These are phyloP conservation scores for Euplagia quadripunctaria DNA, from an alignment of 2,888 invertebrate species.

Conservation along the genomic window DNA sequence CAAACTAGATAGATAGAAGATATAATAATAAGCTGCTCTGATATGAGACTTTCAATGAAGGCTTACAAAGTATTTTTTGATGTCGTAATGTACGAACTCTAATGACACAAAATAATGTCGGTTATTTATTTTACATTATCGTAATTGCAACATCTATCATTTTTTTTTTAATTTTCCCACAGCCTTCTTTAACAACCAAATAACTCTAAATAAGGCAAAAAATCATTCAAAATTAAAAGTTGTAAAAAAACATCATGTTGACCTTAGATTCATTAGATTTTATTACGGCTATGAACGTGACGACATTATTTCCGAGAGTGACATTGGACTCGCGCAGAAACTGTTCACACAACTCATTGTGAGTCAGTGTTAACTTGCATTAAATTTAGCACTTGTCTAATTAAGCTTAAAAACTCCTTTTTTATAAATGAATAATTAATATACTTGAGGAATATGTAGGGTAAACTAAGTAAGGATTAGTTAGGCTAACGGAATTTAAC, in stretches of 20 bases:
- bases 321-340: conserved; percentile 30
- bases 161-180: conserved; percentile 19
- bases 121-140: conserved; percentile 20
- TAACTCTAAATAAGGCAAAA: conserved; percentile 4
- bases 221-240: conserved; percentile 6
- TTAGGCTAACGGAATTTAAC: background rate
- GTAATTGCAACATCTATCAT: background rate
- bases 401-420: background rate
- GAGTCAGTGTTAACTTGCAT: conserved; percentile 37
- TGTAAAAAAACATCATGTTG: background rate
- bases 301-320: conserved; percentile 6
- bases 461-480: background rate
- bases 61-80: background rate
- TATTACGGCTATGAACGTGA: background rate
- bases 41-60: too few relatives aligned
- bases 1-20: too few relatives aligned
- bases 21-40: too few relatives aligned
- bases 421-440: background rate
- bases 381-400: conserved; percentile 29
- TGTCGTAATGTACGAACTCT: conserved; percentile 2
- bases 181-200: conserved; percentile 14
- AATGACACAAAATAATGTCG: conserved; percentile 18
- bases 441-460: background rate
- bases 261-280: conserved; percentile 7
- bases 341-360: conserved; percentile 25